Base-by-base conservation (phyloP, 2,888 invertebrate species). In the Cheilosia vernalis region DNA sequence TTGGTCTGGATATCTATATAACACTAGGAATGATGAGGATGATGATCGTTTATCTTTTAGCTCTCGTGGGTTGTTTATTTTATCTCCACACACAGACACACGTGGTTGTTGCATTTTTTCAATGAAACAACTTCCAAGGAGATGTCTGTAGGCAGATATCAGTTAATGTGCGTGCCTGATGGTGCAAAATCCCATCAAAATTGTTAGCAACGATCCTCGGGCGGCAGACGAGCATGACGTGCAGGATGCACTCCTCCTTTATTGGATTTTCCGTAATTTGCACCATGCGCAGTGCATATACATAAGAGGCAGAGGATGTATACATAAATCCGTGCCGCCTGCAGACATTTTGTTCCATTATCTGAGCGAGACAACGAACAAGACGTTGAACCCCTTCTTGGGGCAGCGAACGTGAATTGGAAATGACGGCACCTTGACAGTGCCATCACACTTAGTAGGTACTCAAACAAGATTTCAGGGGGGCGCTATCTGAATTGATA, bases 1-100 rank as follows among this genome's bases (percentile, higher is more conserved):
- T 80, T 73, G 60, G 13, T 47, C 80, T 80, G 44, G 21, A 73
- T 73, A 67, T 40, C 53, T 66, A 53, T 21, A 53, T 42, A 15
- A 27, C 33, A 56, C 10, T 44, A 21, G 33, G 53, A 53, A 9
- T 30, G 19, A 44, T 21, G 30, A 72, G 72, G 37, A 37, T 37
- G 73, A 53, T 21, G 10, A 61, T 44, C 61, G 44, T 73, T 63
- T 44, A 73, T 73, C 61, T 72, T 21, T 13, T n/a, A 7, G 15
- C 30, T 13, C 13, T 51, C 30, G 19, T 27, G 27, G 47, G 37
- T 60, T 60, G 17, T 49, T 49, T 60, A 33, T 60, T 58, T 37
- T 27, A 24, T 21, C 56, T 47, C 10, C 53, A 30, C 53, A 47
- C 30, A 37, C 10, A 1, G 27, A 19, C 30, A 27, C 6, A 0